Conservation (phyloP, 2,888 invertebrate genomes). For the Drosophila gaucha region DNA sequence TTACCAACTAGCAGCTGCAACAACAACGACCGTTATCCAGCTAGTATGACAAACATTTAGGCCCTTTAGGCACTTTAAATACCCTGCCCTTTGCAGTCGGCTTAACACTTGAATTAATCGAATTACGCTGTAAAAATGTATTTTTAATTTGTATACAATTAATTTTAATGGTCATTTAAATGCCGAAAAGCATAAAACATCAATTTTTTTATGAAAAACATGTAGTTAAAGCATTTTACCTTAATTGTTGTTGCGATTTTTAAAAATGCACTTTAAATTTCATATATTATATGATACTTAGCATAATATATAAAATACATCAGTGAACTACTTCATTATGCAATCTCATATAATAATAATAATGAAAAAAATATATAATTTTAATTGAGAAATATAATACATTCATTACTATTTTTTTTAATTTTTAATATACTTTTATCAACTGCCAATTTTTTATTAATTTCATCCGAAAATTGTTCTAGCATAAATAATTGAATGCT, state of each 20-base stretch:
- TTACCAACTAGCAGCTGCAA: slow-evolving; percentile 2
- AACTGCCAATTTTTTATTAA: too few relatives aligned
- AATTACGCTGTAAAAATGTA: slow-evolving; percentile 18
- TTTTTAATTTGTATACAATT: slow-evolving; percentile 6
- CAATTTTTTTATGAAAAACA: not conserved
- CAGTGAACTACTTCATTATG: too few relatives aligned
- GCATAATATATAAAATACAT: too few relatives aligned
- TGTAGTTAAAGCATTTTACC: not conserved
- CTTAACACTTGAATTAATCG: slow-evolving; percentile 15
- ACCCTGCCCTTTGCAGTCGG: slow-evolving; percentile 10
- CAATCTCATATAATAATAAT: too few relatives aligned
- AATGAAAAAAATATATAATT: too few relatives aligned
- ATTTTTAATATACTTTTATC: too few relatives aligned
- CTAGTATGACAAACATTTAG: slow-evolving; percentile 1
- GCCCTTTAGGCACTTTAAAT: slow-evolving; percentile 5
- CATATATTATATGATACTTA: too few relatives aligned
- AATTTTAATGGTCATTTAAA: slow-evolving; percentile 12
- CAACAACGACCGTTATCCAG: slow-evolving; percentile 3
- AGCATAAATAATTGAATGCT: too few relatives aligned
- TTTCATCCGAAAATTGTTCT: too few relatives aligned
- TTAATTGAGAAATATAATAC: too few relatives aligned
- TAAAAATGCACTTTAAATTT: too few relatives aligned
- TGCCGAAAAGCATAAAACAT: not conserved
- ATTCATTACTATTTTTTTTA: too few relatives aligned
- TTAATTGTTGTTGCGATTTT: not conserved